These are phyloP conservation scores for Toxotes lorentzi DNA, from an alignment of 2,797 vertebrate species.

Conservation along the genomic window DNA sequence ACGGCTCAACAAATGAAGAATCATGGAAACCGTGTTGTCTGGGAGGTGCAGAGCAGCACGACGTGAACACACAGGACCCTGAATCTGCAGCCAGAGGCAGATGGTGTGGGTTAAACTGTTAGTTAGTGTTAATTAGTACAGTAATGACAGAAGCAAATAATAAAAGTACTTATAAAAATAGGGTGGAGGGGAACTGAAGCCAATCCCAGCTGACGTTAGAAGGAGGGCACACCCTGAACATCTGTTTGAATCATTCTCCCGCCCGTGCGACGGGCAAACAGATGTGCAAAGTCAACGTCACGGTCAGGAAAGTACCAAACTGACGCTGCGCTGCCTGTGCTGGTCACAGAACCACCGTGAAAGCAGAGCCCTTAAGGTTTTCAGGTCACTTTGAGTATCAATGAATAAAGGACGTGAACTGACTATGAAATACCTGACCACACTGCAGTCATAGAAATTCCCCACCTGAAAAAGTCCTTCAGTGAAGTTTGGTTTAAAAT, in stretches of 20 bases:
- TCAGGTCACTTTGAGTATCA: neutral
- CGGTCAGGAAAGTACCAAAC: neutral
- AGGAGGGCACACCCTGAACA: no score
- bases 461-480: conserved; percentile 1
- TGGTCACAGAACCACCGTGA: neutral
- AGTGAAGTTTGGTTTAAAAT: neutral
- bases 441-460: neutral
- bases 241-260: no score
- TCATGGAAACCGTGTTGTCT: neutral
- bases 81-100: neutral
- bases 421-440: neutral
- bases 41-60: neutral
- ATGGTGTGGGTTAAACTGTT: no score
- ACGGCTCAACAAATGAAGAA: no score
- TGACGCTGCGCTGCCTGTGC: neutral
- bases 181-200: no score
- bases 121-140: no score
- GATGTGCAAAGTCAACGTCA: no score
- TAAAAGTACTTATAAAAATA: no score
- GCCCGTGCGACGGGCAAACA: no score
- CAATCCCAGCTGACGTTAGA: no score
- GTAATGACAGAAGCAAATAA: no score
- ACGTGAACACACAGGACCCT: no score
- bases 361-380: neutral
- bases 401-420: neutral